These are phyloP conservation scores for Gobio gobio DNA, from an alignment of 2,113 vertebrate species.

Conservation along the genomic window DNA sequence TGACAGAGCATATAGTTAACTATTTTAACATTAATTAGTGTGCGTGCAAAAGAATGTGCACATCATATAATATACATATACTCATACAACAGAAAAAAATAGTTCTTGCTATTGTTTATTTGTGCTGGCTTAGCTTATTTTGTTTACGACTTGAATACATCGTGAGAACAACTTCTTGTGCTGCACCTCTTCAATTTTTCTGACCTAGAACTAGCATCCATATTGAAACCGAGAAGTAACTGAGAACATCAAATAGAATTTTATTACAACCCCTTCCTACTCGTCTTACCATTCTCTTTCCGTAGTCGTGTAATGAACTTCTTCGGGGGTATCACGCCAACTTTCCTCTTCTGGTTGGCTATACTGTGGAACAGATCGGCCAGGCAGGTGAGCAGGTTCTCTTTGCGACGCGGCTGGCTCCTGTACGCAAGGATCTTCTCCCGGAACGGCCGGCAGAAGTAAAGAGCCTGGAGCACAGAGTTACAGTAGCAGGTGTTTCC, in stretches of 20 bases:
- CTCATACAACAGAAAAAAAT: not conserved
- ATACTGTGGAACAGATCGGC: conserved; percentile 98
- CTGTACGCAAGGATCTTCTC: conserved; percentile 98
- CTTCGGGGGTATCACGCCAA: conserved; percentile 97
- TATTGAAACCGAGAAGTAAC: not conserved
- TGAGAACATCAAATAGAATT: not conserved
- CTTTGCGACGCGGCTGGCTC: conserved; percentile 95
- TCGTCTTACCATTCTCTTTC: conserved; percentile 91
- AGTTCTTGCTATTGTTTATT: not conserved
- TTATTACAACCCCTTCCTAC: conserved; percentile 25
- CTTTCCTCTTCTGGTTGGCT: conserved; percentile 98
- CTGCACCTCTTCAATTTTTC: not conserved
- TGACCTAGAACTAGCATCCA: not conserved
- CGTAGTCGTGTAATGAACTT: conserved; percentile 96
- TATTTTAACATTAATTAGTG: not conserved
- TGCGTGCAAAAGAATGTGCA: no score
- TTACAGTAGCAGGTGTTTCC: conserved; percentile 99
- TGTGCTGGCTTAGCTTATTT: not conserved
- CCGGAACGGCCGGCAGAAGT: conserved; percentile 96
- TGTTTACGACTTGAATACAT: not conserved
- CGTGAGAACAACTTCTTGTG: not conserved
- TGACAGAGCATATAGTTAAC: not conserved
- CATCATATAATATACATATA: not conserved
- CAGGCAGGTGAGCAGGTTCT: conserved; percentile 95
- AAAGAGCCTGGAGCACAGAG: conserved; percentile 96